phyloP scores from a whole-genome alignment of 1,140 invertebrate species.

The Laupala kohalensis region DNA sequence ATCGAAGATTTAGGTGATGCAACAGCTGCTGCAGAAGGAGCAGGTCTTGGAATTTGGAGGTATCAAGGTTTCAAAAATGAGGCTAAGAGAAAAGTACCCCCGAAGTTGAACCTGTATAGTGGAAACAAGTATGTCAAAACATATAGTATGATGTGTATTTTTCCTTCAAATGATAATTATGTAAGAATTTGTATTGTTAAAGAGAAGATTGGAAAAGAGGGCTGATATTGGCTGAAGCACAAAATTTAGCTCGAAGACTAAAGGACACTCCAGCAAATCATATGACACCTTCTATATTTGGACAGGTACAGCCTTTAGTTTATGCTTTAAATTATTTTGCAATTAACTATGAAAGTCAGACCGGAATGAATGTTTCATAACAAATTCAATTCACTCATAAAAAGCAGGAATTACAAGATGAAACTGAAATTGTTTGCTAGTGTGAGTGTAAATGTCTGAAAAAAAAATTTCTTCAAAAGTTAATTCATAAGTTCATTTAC shows the following conservation, averaged over 20 bases:
- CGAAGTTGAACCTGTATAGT: neutral
- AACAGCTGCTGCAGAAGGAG: slow-evolving; percentile 63
- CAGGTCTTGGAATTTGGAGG: slow-evolving; percentile 42
- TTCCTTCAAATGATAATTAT: too few species aligned
- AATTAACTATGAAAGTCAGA: too few species aligned
- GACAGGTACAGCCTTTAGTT: too few species aligned
- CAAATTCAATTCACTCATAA: too few species aligned
- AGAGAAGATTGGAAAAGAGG: slow-evolving; percentile 36
- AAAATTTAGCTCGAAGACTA: slow-evolving; percentile 44
- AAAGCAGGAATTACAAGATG: too few species aligned
- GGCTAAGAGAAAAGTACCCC: slow-evolving; percentile 35
- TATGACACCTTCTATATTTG: slow-evolving; percentile 50
- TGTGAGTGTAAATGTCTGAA: too few species aligned
- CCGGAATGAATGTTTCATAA: too few species aligned
- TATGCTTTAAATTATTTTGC: too few species aligned
- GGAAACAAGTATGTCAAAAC: neutral
- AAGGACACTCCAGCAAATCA: slow-evolving; percentile 50
- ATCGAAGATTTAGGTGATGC: slow-evolving; percentile 58
- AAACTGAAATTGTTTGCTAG: slow-evolving; percentile 41
- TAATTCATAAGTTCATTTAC: too few species aligned
- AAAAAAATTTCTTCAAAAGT: too few species aligned
- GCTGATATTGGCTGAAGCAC: slow-evolving; percentile 38
- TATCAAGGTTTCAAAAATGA: slow-evolving; percentile 55
- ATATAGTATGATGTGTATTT: neutral
- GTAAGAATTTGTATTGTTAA: neutral